Conservation (phyloP, 2,888 invertebrate species). For the Lasioglossum figueresi region DNA sequence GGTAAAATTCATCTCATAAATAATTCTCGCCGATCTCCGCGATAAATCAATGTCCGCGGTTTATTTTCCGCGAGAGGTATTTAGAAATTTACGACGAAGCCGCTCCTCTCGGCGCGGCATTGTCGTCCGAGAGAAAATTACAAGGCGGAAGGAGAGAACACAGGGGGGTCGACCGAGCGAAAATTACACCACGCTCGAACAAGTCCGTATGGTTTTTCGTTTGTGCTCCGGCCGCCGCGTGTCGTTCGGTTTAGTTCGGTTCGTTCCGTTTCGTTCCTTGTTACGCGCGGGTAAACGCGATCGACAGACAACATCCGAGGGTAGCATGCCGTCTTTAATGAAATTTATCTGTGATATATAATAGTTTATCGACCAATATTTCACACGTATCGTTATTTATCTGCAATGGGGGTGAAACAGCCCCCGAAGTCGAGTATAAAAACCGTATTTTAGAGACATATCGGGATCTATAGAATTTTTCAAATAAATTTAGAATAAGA, state of each 20-base stretch:
- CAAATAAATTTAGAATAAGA: too few relatives aligned
- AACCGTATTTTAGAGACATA: background rate
- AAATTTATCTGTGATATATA: background rate
- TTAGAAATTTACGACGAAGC: constrained; percentile 55
- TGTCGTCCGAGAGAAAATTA: constrained; percentile 47
- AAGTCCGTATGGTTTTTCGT: constrained; percentile 28
- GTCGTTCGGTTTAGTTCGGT: background rate
- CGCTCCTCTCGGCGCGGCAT: constrained; percentile 17
- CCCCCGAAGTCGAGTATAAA: background rate
- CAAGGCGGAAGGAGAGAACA: constrained; percentile 24
- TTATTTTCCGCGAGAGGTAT: constrained; percentile 53
- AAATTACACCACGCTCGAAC: constrained; percentile 38
- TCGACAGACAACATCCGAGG: background rate
- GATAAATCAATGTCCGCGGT: constrained; percentile 53
- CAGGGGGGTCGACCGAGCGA: constrained; percentile 28
- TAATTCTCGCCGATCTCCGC: constrained; percentile 17
- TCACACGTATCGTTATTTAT: background rate
- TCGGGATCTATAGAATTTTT: too few relatives aligned
- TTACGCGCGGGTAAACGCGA: constrained; percentile 41
- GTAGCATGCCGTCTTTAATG: background rate
- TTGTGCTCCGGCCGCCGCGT: background rate
- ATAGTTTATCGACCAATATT: background rate
- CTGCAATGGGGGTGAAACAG: background rate
- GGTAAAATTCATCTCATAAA: constrained; percentile 39
- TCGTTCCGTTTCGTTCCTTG: constrained; percentile 1